Evolutionary conservation across 2,888 invertebrate species (phyloP).

Genomic region (Deilephila porcellus): DNA sequence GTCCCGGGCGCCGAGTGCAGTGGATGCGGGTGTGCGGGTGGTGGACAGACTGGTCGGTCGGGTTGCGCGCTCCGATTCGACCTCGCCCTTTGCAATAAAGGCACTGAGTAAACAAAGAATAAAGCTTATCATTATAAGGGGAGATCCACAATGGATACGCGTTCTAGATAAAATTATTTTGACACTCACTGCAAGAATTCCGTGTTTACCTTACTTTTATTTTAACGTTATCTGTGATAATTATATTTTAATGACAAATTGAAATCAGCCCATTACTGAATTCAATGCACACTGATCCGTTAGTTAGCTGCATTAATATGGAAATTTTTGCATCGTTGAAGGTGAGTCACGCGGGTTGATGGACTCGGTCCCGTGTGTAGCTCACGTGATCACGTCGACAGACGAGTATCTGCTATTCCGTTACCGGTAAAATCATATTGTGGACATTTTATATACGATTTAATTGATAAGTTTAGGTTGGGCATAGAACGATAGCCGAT

Average conservation of each 20-base stretch:
- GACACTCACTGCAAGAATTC: conserved; percentile 59
- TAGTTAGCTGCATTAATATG: conserved; percentile 46
- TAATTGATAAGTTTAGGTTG: conserved; percentile 63
- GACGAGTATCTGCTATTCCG: conserved; percentile 51
- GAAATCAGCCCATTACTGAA: conserved; percentile 52
- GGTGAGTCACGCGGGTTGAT: conserved; percentile 41
- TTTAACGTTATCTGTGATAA: conserved; percentile 82
- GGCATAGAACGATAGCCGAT: conserved; percentile 61
- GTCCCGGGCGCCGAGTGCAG: neutral
- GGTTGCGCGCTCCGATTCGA: neutral
- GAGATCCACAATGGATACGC: conserved; percentile 42
- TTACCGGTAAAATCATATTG: conserved; percentile 55
- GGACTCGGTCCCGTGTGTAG: neutral
- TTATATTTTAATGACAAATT: conserved; percentile 73
- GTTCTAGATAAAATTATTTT: conserved; percentile 49
- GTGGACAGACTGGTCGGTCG: neutral
- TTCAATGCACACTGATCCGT: conserved; percentile 45
- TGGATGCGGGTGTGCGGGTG: neutral
- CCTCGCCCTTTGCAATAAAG: conserved; percentile 33
- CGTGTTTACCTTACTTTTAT: conserved; percentile 66
- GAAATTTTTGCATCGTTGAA: conserved; percentile 45
- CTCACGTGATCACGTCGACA: neutral
- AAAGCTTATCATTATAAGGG: conserved; percentile 42
- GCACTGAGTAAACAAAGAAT: conserved; percentile 45
- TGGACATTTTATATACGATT: conserved; percentile 50